Evolutionary conservation across 1,140 invertebrate genomes (phyloP).

Genomic region (Epicauta chinensis): DNA sequence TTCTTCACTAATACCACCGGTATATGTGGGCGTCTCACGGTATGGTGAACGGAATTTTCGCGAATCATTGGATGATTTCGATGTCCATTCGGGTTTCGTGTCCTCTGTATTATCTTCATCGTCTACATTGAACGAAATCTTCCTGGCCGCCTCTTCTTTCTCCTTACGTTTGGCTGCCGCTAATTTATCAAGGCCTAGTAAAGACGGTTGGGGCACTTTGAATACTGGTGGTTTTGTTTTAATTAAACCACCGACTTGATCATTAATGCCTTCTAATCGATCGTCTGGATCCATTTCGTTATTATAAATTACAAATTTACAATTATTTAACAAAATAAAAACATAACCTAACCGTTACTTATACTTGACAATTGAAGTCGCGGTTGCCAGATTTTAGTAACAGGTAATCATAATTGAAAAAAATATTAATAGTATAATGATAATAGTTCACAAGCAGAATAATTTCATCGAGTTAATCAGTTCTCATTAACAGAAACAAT

Average conservation of each 20-base stretch:
- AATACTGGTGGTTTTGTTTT: constrained; percentile 65
- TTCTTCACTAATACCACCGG: constrained; percentile 79
- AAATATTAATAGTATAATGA: no score
- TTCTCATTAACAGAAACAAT: no score
- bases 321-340: not conserved
- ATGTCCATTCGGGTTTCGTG: constrained; percentile 25
- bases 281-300: constrained; percentile 46
- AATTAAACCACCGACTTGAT: constrained; percentile 72
- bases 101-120: constrained; percentile 52
- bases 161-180: constrained; percentile 67
- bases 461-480: no score
- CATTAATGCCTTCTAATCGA: constrained; percentile 71
- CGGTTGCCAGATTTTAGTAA: no score
- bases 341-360: constrained; percentile 10
- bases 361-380: no score
- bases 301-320: no score
- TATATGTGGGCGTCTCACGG: constrained; percentile 89
- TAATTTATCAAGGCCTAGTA: constrained; percentile 82
- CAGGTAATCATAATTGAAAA: no score
- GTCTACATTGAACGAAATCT: constrained; percentile 60
- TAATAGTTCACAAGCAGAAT: no score
- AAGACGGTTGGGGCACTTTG: constrained; percentile 73
- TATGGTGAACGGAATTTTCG: constrained; percentile 69
- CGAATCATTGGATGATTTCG: constrained; percentile 42
- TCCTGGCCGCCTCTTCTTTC: constrained; percentile 51